Base-by-base conservation (phyloP, 2,888 invertebrate species). In the Orthosia gracilis region DNA sequence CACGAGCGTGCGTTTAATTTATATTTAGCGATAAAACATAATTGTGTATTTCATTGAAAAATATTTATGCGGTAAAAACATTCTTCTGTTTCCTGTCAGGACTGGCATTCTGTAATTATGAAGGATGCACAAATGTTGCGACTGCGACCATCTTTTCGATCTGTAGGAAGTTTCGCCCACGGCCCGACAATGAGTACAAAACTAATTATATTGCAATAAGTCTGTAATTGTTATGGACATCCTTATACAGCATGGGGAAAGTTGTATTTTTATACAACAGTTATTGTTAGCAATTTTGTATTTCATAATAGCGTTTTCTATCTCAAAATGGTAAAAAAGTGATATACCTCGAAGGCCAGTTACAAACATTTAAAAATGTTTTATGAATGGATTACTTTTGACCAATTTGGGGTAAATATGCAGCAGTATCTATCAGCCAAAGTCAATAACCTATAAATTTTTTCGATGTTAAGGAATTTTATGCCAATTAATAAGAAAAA, bases 21-120 rank as follows among this genome's bases (percentile, higher is more conserved):
- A 86, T 87, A 86, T 86, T 83, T 82, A 77, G 78, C 84, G 84
- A 88, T 88, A 86, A 87, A 86, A 85, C 83, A 86, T 87, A 86
- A 86, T 88, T 87, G 86, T 85, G 83, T 86, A 85, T 88, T 88
- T 80, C 86, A 84, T 73, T 86, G 82, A 78, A 85, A 80, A 72
- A 79, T 84, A 84, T 84, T 78, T 78, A 82, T 82, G 72, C 72
- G 17, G 72, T 69, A 85, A 84, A 85, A 85, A 85, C 72, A 50
- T 64, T 72, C 21, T 26, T 26, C 65, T 79, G 73, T 84, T 82
- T 85, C 85, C 85, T 79, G 82, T 62, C 63, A 50, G 58, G 52
- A 77, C 68, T 72, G 78, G 84, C 52, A 73, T 85, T 78, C 64
- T 45, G 78, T 82, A 85, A 85, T 83, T 85, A 82, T 73, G 76